A percentile compares a stretch with the other conserved stretches of the same genome.
phyloP scores from a whole-genome alignment of 2,113 vertebrate species.

The Heliornis fulica region DNA sequence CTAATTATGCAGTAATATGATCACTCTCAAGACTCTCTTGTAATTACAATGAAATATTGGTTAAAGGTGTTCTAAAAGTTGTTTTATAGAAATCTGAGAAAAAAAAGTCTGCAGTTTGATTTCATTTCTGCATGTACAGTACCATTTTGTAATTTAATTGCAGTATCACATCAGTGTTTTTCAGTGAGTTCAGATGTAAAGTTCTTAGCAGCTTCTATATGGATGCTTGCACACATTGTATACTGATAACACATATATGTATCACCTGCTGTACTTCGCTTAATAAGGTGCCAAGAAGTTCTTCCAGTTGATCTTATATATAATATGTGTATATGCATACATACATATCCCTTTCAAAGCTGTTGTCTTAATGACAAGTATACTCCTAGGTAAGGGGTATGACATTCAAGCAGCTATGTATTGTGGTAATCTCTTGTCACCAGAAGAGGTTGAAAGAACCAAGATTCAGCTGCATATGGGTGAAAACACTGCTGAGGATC shows the following conservation, averaged over 20 bases:
- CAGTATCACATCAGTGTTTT: background rate
- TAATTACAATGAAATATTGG: background rate
- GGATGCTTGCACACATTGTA: background rate
- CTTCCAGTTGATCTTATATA: background rate
- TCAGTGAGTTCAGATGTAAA: background rate
- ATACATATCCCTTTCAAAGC: background rate
- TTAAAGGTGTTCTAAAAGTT: background rate
- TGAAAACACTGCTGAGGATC: background rate
- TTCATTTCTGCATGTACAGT: background rate
- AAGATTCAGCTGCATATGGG: background rate
- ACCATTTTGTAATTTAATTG: background rate
- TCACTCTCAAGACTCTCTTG: background rate
- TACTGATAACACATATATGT: background rate
- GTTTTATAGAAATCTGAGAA: background rate
- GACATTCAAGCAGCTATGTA: background rate
- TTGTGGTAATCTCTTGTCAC: background rate
- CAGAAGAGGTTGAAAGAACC: background rate
- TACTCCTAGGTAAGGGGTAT: background rate
- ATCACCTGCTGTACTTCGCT: background rate
- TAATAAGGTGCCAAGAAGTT: background rate
- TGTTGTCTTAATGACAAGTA: fast-evolving
- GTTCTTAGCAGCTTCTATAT: background rate
- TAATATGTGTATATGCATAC: background rate
- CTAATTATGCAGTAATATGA: background rate
- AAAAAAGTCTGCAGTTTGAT: background rate